These are phyloP conservation scores for Xiphophorus birchmanni DNA, from an alignment of 2,797 vertebrate species.

Conservation along the genomic window DNA sequence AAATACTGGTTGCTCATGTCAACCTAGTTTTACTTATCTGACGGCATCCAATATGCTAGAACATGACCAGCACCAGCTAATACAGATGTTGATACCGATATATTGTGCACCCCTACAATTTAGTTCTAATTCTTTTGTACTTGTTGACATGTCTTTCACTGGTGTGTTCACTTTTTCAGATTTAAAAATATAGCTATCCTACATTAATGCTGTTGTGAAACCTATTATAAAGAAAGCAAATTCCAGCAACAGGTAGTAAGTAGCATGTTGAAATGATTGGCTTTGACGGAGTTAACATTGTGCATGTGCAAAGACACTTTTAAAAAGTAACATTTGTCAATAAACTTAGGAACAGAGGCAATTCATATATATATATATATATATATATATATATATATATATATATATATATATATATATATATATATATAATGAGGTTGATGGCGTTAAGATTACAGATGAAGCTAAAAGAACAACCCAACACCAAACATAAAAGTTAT, in stretches of 20 bases:
- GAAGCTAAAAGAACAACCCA: neutral
- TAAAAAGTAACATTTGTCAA: neutral
- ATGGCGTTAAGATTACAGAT: neutral
- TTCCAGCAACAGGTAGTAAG: neutral
- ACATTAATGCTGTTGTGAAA: neutral
- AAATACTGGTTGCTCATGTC: too few relatives aligned
- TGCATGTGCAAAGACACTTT: neutral
- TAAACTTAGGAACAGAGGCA: neutral
- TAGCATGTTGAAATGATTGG: neutral
- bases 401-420: too few relatives aligned
- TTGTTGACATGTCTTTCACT: too few relatives aligned
- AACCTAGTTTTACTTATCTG: too few relatives aligned
- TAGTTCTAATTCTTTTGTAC: too few relatives aligned
- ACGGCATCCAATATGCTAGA: too few relatives aligned
- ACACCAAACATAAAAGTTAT: neutral
- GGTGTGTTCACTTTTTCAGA: too few relatives aligned
- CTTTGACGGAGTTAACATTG: neutral
- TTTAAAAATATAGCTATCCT: too few relatives aligned
- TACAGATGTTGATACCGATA: too few relatives aligned
- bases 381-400: too few relatives aligned
- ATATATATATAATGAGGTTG: neutral
- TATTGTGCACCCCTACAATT: too few relatives aligned
- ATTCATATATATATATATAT: neutral
- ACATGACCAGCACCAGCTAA: too few relatives aligned
- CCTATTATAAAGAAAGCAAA: neutral